Conservation (phyloP, 2,888 invertebrate genomes). For the Tuta absoluta region DNA sequence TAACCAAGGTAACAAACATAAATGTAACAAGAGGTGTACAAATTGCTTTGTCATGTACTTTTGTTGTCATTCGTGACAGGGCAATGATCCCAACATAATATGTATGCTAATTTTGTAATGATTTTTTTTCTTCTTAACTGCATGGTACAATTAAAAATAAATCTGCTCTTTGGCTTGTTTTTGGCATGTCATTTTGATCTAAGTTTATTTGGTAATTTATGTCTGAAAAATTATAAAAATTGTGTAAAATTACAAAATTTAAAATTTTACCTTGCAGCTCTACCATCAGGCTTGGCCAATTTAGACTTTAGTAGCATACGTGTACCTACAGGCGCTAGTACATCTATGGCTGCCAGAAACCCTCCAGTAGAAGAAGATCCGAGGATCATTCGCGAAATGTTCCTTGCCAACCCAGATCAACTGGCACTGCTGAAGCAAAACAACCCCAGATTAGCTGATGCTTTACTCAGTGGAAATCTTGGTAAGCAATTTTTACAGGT, state of each 20-base stretch:
- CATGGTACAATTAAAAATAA: neutral
- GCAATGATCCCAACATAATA: neutral
- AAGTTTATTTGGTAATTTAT: neutral
- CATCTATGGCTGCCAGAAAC: conserved; percentile 62
- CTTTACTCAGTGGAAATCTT: conserved; percentile 90
- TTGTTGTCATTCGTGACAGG: conserved; percentile 54
- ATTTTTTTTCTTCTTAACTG: neutral
- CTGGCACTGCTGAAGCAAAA: conserved; percentile 94
- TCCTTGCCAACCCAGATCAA: conserved; percentile 94
- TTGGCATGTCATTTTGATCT: conserved; percentile 14
- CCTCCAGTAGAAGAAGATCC: conserved; percentile 88
- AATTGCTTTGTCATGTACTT: conserved; percentile 61
- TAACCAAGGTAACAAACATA: conserved; percentile 62
- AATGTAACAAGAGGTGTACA: conserved; percentile 19
- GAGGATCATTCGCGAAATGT: conserved; percentile 91
- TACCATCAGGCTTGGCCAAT: conserved; percentile 76
- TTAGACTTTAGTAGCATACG: conserved; percentile 94
- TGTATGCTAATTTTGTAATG: neutral
- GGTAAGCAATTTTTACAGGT: conserved; percentile 68
- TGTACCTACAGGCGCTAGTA: conserved; percentile 82
- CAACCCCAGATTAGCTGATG: conserved; percentile 95
- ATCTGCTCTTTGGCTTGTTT: conserved; percentile 29
- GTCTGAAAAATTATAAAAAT: conserved; percentile 12
- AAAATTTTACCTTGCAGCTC: conserved; percentile 50
- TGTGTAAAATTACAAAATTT: conserved; percentile 26